A percentile compares a stretch with the other conserved stretches of the same genome.
These are phyloP conservation scores for Triplophysa tibetana DNA, from an alignment of 2,113 vertebrate genomes.

Conservation along the genomic window DNA sequence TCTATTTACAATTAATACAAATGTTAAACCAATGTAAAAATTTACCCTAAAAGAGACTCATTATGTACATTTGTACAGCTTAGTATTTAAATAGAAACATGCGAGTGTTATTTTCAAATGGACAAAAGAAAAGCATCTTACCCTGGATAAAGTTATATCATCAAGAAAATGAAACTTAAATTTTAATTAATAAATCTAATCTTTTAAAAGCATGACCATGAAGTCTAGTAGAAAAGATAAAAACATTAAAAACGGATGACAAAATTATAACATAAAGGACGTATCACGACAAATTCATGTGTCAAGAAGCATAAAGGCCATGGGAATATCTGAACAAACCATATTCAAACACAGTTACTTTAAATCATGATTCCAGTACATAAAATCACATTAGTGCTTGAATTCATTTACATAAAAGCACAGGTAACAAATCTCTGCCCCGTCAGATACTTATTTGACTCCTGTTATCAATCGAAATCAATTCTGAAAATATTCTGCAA, in stretches of 20 bases:
- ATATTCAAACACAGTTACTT: constrained; percentile 11
- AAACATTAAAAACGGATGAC: constrained; percentile 27
- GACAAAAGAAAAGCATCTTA: constrained; percentile 68
- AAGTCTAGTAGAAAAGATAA: constrained; percentile 53
- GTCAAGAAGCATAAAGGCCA: constrained; percentile 29
- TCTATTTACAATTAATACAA: constrained; percentile 80
- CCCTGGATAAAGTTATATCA: constrained; percentile 75
- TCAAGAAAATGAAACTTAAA: constrained; percentile 47
- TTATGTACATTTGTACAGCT: constrained; percentile 80
- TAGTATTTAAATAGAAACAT: constrained; percentile 81
- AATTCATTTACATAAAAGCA: constrained; percentile 59
- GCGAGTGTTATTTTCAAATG: constrained; percentile 74
- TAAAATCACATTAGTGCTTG: constrained; percentile 75
- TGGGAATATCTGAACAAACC: background rate
- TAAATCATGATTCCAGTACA: constrained; percentile 61
- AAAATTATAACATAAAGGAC: constrained; percentile 54
- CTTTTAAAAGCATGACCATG: constrained; percentile 54
- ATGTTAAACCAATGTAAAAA: constrained; percentile 77
- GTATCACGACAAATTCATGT: constrained; percentile 68
- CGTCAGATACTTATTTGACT: background rate
- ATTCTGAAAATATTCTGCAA: background rate
- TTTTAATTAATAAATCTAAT: constrained; percentile 56
- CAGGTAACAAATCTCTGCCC: constrained; percentile 9
- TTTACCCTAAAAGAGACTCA: constrained; percentile 77
- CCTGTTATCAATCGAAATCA: background rate